Evolutionary conservation across 2,888 invertebrate genomes (phyloP).

Genomic region (Lydus trimaculatus): DNA sequence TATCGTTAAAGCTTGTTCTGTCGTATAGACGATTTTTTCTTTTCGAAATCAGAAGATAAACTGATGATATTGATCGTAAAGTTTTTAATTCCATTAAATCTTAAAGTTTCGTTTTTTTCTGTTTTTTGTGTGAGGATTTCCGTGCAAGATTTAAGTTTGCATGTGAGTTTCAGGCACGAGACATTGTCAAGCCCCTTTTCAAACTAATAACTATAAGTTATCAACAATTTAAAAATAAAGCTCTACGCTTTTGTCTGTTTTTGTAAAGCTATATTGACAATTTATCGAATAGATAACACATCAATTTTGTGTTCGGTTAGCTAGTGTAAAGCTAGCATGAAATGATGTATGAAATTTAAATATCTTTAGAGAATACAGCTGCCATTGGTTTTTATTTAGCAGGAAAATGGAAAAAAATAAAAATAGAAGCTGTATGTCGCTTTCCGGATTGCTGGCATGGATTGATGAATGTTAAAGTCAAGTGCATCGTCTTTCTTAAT

Average conservation of each 20-base stretch:
- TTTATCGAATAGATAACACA: background rate
- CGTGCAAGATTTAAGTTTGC: conserved; percentile 23
- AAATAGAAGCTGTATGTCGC: conserved; percentile 18
- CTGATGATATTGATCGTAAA: conserved; percentile 36
- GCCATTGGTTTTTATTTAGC: background rate
- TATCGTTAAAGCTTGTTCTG: conserved; percentile 25
- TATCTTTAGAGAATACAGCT: background rate
- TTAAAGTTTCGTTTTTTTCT: conserved; percentile 19
- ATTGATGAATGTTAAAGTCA: conserved; percentile 54
- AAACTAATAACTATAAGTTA: background rate
- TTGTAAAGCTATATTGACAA: background rate
- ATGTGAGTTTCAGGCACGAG: background rate
- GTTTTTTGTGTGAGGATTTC: background rate
- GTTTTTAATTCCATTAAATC: conserved; percentile 40
- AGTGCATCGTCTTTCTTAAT: conserved; percentile 52
- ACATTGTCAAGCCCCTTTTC: background rate
- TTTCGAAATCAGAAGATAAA: conserved; percentile 14
- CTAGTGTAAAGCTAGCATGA: background rate
- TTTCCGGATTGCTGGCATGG: conserved; percentile 46
- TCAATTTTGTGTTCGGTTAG: background rate
- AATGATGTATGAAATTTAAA: background rate
- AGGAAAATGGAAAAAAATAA: too few species aligned
- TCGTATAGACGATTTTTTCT: conserved; percentile 13
- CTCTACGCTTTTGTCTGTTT: background rate
- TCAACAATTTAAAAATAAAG: background rate